Base-by-base conservation (phyloP, 2,113 vertebrate genomes). In the Osmerus eperlanus region DNA sequence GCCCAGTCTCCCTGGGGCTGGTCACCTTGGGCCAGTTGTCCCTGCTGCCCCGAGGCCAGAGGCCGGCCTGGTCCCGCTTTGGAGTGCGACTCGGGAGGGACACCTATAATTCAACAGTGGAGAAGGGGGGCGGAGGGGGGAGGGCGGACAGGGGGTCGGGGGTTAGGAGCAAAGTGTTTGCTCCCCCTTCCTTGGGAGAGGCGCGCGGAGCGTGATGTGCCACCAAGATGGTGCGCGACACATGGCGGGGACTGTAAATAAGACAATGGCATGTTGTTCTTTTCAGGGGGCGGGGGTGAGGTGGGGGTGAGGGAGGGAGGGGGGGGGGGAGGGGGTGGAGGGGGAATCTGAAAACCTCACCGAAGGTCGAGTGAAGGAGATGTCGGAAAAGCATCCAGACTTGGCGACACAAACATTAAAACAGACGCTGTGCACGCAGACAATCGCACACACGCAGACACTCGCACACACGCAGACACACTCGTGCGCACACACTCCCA, bases 21-120 rank as follows among this genome's bases (percentile, higher is more conserved):
- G 90, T 92, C 91, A 91, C 91, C 91, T 92, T 92, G 85, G 84
- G 85, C 87, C 90, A 92, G 89, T 89, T 92, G 91, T 79, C 75
- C 74, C 68, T 51, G 85, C 68, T 3, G 63, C 15, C 12, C 11
- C n/a, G 59, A 12, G 21, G 65, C 14, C 47, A 53, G 21, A 2
- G 64, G 36, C 32, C 29, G 78, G 72, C 68, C 25, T 56, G 75
- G 56, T 84, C 75, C 80, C 84, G 81, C 76, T 82, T 78, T 70
- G 75, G 75, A 73, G 3, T 2, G 67, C 62, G 51, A 78, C 23
- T 64, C 52, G 61, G 78, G 74, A 87, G 72, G 83, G 83, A 78
- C 73, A 75, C 74, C 66, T 74, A 83, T 76, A 83, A 83, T 74
- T 80, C 72, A 77, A 69, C 70, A 4, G 14, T 21, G 59, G n/a